These are phyloP conservation scores for Harpalus rubripes DNA, from an alignment of 2,888 invertebrate species.

Conservation along the genomic window DNA sequence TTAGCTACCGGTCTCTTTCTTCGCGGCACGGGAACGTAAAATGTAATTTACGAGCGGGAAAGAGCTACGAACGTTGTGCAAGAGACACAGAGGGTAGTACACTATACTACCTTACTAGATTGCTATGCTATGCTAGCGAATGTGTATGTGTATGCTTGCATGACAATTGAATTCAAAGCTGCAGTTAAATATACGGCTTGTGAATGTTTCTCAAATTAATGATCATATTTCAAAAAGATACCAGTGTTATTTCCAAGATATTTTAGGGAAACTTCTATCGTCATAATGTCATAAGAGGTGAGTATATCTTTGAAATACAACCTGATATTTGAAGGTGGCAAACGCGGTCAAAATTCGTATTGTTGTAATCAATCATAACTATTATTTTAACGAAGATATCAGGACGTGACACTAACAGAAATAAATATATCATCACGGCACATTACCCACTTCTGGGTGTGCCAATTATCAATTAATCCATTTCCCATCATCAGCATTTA, in stretches of 20 bases:
- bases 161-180: conserved; percentile 50
- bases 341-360: no score
- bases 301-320: no score
- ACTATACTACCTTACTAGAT: conserved; percentile 37
- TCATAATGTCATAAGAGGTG: not conserved
- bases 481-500: no score
- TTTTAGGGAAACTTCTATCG: not conserved
- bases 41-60: conserved; percentile 54
- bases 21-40: conserved; percentile 47
- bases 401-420: no score
- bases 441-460: no score
- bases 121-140: conserved; percentile 2
- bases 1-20: conserved; percentile 40
- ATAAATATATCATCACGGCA: no score
- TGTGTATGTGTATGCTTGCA: conserved; percentile 31
- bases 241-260: not conserved
- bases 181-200: conserved; percentile 29
- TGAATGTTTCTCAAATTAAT: conserved; percentile 9
- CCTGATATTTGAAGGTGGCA: no score
- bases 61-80: not conserved
- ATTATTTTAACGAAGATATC: no score
- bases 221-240: conserved; percentile 16
- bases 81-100: conserved; percentile 5
- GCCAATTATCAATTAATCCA: no score
- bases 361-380: no score